Evolutionary conservation across 2,113 vertebrate species (phyloP).

Genomic region (Aegotheles bennettii): DNA sequence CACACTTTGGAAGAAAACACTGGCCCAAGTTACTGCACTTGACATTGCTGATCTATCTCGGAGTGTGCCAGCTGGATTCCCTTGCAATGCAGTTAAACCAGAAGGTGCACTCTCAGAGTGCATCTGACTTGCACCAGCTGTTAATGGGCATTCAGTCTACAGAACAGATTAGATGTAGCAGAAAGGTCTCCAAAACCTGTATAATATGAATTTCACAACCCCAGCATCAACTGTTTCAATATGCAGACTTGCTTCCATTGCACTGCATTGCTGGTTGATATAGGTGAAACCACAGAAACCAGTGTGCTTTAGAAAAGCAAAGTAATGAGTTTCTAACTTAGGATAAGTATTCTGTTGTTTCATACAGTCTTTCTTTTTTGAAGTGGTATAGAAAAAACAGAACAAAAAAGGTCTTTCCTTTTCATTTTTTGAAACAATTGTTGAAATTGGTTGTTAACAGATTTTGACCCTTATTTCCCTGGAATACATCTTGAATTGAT

Average conservation of each 20-base stretch:
- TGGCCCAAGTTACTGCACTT: background rate
- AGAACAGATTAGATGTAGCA: background rate
- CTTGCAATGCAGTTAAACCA: rapidly evolving
- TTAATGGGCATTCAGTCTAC: background rate
- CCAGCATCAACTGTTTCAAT: background rate
- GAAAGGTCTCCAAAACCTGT: background rate
- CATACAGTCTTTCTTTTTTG: background rate
- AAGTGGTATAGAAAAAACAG: background rate
- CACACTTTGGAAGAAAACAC: background rate
- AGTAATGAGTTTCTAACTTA: background rate
- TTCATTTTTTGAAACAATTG: background rate
- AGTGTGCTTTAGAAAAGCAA: background rate
- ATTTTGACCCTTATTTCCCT: background rate
- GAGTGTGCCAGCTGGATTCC: background rate
- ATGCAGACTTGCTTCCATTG: background rate
- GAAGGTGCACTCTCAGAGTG: too few relatives aligned
- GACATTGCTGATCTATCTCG: background rate
- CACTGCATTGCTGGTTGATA: background rate
- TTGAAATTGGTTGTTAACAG: background rate
- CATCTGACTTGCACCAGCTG: background rate
- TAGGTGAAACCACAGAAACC: background rate
- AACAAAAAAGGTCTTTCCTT: background rate
- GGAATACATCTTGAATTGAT: background rate
- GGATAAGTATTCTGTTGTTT: background rate
- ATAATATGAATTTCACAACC: too few relatives aligned